Evolutionary conservation across 2,888 invertebrate genomes (phyloP).

Genomic region (Orthosia incerta): DNA sequence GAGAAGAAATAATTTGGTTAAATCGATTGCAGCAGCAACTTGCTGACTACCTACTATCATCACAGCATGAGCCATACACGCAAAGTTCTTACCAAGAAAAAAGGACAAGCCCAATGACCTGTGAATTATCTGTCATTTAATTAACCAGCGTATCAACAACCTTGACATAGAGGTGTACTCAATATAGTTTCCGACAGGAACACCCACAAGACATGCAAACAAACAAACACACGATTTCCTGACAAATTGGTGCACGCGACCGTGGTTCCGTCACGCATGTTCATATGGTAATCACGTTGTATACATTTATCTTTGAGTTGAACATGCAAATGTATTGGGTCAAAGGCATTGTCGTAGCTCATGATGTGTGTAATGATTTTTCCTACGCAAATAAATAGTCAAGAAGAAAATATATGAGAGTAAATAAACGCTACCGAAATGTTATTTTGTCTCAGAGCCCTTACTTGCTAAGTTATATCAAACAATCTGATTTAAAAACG

Average conservation of each 20-base stretch:
- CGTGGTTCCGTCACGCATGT: constrained; percentile 50
- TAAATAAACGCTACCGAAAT: neutral
- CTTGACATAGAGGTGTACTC: constrained; percentile 39
- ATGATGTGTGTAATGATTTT: neutral
- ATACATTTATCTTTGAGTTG: constrained; percentile 3
- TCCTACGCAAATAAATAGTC: neutral
- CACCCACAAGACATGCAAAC: constrained; percentile 46
- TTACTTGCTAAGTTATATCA: neutral
- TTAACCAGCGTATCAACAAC: constrained; percentile 9
- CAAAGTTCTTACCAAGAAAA: neutral
- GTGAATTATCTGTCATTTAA: neutral
- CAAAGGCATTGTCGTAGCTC: constrained; percentile 28
- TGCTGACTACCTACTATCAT: neutral
- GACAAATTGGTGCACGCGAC: constrained; percentile 40
- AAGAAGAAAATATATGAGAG: too few species aligned
- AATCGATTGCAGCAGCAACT: too few species aligned
- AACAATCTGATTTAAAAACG: too few species aligned
- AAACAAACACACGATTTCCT: constrained; percentile 53
- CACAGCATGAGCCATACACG: neutral
- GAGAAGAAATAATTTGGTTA: too few species aligned
- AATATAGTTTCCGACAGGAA: constrained; percentile 41
- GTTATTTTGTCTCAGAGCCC: too few species aligned
- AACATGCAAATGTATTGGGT: constrained; percentile 28
- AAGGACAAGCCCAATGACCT: neutral
- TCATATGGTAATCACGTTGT: constrained; percentile 35